phyloP scores from a whole-genome alignment of 2,888 invertebrate genomes.

The Luperina testacea region DNA sequence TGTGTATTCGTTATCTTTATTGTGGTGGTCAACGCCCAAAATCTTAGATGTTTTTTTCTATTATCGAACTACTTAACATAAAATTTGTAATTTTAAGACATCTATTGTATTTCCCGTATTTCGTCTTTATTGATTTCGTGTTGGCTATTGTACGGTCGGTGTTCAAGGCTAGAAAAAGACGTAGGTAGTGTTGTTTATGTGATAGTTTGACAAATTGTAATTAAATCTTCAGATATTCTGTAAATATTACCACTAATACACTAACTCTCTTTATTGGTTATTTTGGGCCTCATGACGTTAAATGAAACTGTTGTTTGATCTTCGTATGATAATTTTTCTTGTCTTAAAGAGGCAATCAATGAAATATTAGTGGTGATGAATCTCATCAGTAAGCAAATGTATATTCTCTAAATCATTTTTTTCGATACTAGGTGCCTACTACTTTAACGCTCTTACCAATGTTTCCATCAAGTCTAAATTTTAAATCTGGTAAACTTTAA shows the following conservation, averaged over 20 bases:
- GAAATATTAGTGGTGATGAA: background rate
- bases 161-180: conserved; percentile 5
- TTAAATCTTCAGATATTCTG: background rate
- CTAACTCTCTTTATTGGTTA: background rate
- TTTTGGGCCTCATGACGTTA: background rate
- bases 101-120: conserved; percentile 57
- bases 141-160: conserved; percentile 23
- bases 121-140: conserved; percentile 46
- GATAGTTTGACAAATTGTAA: background rate
- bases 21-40: conserved; percentile 61
- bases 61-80: conserved; percentile 63
- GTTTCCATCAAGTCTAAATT: background rate
- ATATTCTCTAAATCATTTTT: background rate
- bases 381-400: background rate
- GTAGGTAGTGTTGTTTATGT: background rate
- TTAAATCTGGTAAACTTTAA: background rate
- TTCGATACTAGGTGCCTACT: too few species aligned
- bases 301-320: background rate
- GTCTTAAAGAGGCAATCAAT: background rate
- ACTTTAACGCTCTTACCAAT: background rate
- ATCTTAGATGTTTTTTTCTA: conserved; percentile 53
- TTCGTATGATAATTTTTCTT: background rate
- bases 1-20: conserved; percentile 67
- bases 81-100: conserved; percentile 50
- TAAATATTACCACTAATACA: background rate